Evolutionary conservation across 92 coral and sea anemone genomes (phyloP), one percentile per base, ranked within the genome.

Genomic region (Chrysogorgia sp.): DNA sequence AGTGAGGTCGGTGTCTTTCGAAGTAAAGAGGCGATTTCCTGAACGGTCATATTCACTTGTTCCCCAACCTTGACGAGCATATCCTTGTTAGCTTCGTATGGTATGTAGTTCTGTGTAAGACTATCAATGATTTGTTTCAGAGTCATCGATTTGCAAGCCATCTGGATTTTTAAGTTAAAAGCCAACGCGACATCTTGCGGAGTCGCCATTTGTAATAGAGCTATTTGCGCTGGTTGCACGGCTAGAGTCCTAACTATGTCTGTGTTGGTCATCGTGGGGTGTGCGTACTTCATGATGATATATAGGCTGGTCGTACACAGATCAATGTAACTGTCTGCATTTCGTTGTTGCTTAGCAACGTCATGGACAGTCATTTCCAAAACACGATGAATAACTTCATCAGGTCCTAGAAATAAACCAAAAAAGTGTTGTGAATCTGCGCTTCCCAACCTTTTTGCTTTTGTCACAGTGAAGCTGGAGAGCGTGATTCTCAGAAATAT

Each of bases 1-100:
- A 71, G 58, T 2, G 78, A 49, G 21, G 24, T 23, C 30, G 53
- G 22, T 2, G 78, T 71, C 58, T 17, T 31, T 50, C 64, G 41
- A 55, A 71, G 78, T 29, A 71, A 52, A 3, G 34, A 71, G 17
- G 78, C 64, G 31, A 71, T 71, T 52, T 71, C 78, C 17, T 15
- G 45, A 9, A 35, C 30, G 25, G 78, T 50, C 45, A 71, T 29
- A 37, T 71, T 71, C 2, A 71, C 43, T 63, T 34, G 45, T 34
- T 50, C 23, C 7, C 63, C 64, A 52, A 49, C 26, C 58, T 71
- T 71, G 17, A 9, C 29, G 50, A 71, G 53, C 12, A 63, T 49
- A 40, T 35, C 63, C 31, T 71, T 71, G 63, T 71, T 71, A 5
- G 78, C 29, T 3, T 1, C 8, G 63, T 71, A 15, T 2, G 31